Evolutionary conservation across 1,140 invertebrate species (phyloP), one percentile per base, ranked within the genome.

Genomic region (Pseudobourletiella spinata): DNA sequence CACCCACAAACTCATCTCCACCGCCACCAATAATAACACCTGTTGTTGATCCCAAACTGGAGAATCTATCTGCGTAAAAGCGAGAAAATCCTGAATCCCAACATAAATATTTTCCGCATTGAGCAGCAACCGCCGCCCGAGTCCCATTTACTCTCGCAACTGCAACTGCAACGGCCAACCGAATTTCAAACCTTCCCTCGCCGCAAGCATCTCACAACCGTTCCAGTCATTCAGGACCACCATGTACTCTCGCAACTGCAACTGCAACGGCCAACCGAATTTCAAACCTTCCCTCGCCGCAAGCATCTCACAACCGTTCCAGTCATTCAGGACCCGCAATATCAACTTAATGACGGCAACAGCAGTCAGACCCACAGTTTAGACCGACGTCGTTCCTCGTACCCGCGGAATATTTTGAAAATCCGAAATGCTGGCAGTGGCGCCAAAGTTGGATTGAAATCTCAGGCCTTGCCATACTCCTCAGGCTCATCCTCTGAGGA

Each of bases 71-170:
- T 55, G 8, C 24, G 26, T 22, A 55, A 55, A 20, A 55, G 52
- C 25, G 52, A 55, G 25, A 55, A 35, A 14, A 55, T 55, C 25
- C 25, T 55, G 29, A 55, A 55, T 18, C 29, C 52, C 6, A 26
- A 16, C 18, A 8, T 4, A 22, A 48, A n/a, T 18, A 14, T 14
- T 18, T 14, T 42, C 35, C 18, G 14, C 35, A 22, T 48, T 6
- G 6, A 6, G 11, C 18, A 11, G 22, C 46, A 20, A n/a, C 46
- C 46, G 8, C 16, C 18, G 16, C 46, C 11, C 6, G 32, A n/a
- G n/a, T 39, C 32, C n/a, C 32, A 8, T 8, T 39, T 39, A 39
- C 8, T 11, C n/a, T 11, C 32, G n/a, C 8, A 39, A 8, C 8
- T 39, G 8, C 8, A 11, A n/a, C n/a, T 39, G n/a, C n/a, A n/a